Evolutionary conservation across 2,888 invertebrate species (phyloP).

Genomic region (Cylindroiulus punctatus): DNA sequence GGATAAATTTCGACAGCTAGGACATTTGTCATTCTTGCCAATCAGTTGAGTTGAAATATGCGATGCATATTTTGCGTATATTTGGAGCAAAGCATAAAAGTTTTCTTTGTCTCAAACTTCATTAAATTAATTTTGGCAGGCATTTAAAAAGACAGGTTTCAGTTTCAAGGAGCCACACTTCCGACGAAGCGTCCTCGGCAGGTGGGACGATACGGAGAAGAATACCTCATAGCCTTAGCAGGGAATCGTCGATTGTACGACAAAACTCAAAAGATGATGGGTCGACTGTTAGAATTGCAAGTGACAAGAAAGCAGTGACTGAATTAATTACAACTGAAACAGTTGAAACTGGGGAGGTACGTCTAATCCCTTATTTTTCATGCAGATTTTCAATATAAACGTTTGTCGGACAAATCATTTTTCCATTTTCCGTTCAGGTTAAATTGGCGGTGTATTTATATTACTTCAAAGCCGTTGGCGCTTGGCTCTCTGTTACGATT

Average conservation of each 20-base stretch:
- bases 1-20: too few species aligned
- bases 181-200: constrained; percentile 51
- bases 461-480: constrained; percentile 86
- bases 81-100: too few species aligned
- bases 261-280: constrained; percentile 56
- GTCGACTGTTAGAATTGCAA: constrained; percentile 51
- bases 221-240: not conserved
- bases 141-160: constrained; percentile 56
- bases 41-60: too few species aligned
- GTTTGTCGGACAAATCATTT: not conserved
- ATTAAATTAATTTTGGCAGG: constrained; percentile 11
- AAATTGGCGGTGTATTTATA: constrained; percentile 74
- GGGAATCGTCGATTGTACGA: constrained; percentile 68
- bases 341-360: constrained; percentile 68
- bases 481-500: constrained; percentile 78
- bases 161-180: constrained; percentile 56
- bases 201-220: not conserved
- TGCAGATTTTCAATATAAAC: not conserved
- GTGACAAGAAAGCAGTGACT: constrained; percentile 60
- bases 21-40: too few species aligned
- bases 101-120: not conserved
- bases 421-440: constrained; percentile 42
- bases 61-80: too few species aligned
- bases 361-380: constrained; percentile 56
- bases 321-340: constrained; percentile 68